These are phyloP conservation scores for Drosophila nigritarsus DNA, from an alignment of 2,888 invertebrate species.

Conservation along the genomic window DNA sequence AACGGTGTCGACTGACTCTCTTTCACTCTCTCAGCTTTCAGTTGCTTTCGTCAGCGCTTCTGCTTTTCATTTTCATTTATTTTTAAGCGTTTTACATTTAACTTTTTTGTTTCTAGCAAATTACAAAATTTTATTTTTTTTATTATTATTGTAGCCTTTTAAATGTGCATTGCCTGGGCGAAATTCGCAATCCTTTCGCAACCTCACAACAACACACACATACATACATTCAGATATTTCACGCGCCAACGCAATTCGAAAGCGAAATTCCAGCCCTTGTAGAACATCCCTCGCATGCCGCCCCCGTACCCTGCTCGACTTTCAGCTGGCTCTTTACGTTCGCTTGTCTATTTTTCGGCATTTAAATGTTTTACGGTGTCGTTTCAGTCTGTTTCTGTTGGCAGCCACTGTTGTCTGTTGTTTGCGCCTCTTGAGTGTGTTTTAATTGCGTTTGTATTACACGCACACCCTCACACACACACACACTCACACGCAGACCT, in stretches of 20 bases:
- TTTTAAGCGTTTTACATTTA: conserved; percentile 12
- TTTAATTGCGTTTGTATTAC: conserved; percentile 81
- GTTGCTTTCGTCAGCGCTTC: conserved; percentile 12
- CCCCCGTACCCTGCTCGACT: background rate
- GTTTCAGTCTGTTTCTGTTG: conserved; percentile 48
- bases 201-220: conserved; percentile 10
- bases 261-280: conserved; percentile 70
- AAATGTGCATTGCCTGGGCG: conserved; percentile 63
- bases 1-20: conserved; percentile 5
- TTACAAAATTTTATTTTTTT: conserved; percentile 39
- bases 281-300: background rate
- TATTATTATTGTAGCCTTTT: conserved; percentile 31
- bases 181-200: conserved; percentile 71
- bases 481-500: conserved; percentile 16
- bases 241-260: conserved; percentile 77
- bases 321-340: conserved; percentile 30
- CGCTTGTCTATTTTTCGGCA: conserved; percentile 75
- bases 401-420: conserved; percentile 68
- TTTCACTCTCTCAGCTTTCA: background rate
- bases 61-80: background rate
- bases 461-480: conserved; percentile 55
- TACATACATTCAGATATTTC: conserved; percentile 53
- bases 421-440: conserved; percentile 77
- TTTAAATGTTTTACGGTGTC: conserved; percentile 80
- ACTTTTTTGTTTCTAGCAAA: conserved; percentile 43